phyloP scores from a whole-genome alignment of 2,888 invertebrate species.

The Amphipyra tragopoginis region DNA sequence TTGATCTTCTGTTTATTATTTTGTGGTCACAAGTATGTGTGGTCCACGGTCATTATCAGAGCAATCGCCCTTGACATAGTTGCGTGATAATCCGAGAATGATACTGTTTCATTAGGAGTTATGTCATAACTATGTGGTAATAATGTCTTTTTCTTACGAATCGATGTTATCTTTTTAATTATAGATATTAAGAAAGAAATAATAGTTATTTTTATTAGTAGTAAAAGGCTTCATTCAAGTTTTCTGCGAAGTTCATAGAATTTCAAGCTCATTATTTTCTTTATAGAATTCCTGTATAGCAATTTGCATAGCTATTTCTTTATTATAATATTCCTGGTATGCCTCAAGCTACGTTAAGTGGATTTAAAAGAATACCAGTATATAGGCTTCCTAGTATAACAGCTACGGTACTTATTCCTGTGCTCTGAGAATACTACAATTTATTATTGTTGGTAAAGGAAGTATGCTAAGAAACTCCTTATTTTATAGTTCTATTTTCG shows the following conservation, averaged over 20 bases:
- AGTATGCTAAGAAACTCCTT: background rate
- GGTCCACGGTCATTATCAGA: constrained; percentile 50
- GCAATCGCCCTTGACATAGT: constrained; percentile 52
- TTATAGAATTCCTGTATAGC: background rate
- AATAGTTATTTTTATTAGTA: background rate
- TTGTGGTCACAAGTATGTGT: constrained; percentile 27
- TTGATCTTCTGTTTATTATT: constrained; percentile 21
- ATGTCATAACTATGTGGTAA: constrained; percentile 46
- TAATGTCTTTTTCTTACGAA: constrained; percentile 31
- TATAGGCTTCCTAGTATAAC: too few species aligned
- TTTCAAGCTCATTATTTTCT: background rate
- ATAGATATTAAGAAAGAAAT: background rate
- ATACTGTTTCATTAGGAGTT: constrained; percentile 47
- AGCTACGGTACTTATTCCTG: too few species aligned
- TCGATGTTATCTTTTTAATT: constrained; percentile 24
- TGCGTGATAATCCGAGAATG: constrained; percentile 41
- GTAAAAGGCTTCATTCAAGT: too few species aligned
- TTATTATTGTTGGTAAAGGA: too few species aligned
- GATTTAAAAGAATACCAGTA: background rate
- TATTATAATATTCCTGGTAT: background rate
- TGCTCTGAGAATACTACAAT: too few species aligned
- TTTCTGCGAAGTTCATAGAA: background rate
- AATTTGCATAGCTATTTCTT: background rate
- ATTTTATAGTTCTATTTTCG: too few species aligned
- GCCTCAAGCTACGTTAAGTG: background rate